Evolutionary conservation across 2,888 invertebrate species (phyloP).

Genomic region (Syrphus vitripennis): DNA sequence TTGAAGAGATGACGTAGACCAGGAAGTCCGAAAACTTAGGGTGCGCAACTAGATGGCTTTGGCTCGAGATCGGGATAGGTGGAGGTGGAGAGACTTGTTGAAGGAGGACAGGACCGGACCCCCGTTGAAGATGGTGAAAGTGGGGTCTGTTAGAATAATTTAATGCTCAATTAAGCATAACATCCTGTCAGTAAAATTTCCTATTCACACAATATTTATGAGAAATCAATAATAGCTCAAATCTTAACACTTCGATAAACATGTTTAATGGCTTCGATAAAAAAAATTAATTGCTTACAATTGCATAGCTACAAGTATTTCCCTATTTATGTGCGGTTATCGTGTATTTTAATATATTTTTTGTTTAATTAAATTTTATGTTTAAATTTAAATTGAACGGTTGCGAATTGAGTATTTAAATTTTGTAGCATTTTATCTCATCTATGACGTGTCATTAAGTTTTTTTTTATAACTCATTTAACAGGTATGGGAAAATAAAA

Average conservation of each 20-base stretch:
- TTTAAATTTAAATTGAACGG: not conserved
- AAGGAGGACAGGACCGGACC: no score
- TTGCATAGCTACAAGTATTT: no score
- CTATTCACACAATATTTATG: not conserved
- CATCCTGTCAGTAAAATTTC: not conserved
- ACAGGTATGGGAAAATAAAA: not conserved
- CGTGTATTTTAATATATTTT: not conserved
- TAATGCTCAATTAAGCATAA: slow-evolving; percentile 21
- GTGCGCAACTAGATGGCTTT: no score
- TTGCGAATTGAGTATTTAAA: not conserved
- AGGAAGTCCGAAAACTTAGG: no score
- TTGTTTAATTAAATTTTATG: not conserved
- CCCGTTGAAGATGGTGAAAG: no score
- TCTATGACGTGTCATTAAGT: not conserved
- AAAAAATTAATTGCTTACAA: not conserved
- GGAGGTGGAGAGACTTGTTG: no score
- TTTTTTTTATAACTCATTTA: slow-evolving; percentile 2
- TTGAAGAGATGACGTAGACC: no score
- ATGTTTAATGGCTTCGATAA: slow-evolving; percentile 18
- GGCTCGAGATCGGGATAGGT: no score
- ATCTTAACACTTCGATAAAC: slow-evolving; percentile 29
- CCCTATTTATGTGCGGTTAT: slow-evolving; percentile 17
- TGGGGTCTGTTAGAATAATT: no score
- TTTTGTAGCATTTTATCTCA: not conserved
- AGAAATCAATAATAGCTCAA: slow-evolving; percentile 4